Evolutionary conservation across 2,888 invertebrate genomes (phyloP), one percentile per base, ranked within the genome.

Genomic region (Drosophila longiperda): DNA sequence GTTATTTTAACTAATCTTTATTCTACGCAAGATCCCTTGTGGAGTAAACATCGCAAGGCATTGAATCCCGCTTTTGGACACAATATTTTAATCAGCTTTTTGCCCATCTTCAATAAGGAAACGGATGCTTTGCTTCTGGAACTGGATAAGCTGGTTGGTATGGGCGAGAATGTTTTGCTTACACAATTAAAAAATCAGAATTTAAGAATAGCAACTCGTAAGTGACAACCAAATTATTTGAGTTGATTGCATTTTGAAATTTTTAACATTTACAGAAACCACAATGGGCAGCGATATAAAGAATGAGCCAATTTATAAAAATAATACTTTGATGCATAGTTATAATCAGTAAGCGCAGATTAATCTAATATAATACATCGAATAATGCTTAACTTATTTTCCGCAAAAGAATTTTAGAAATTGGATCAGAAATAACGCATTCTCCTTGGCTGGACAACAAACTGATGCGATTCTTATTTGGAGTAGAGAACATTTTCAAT

Each of bases 11-110:
- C 20, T 33, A 20, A 45, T 45, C 1, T 23, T 1, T 6, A 23
- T 23, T 45, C 2, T 3, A 23, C 23, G 1, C 7, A 11, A 58
- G 90, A 85, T 50, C 82, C 88, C 6, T 36, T 71, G 34, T 91
- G 91, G 91, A 89, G 69, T 60, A 45, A 63, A n/a, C 91, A 90
- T 64, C 79, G 91, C 53, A 90, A 85, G 58, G 74, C 82, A 7
- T 61, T 91, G 1, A 91, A 90, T 74, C 89, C 91, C 0, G 86
- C 90, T 8, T 91, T 91, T 53, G 78, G 71, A 9, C 82, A 90
- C 15, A 87, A 83, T 57, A 79, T 88, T n/a, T 60, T 91, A 17
- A 62, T 87, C 1, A 89, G 83, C 67, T 91, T 89, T 73, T 52
- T 91, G 32, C 87, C 90, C 26, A 80, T 78, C 17, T 90, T 91